Evolutionary conservation across 2,113 vertebrate species (phyloP), one percentile per base, ranked within the genome.

Genomic region (Lampris megalopsis): DNA sequence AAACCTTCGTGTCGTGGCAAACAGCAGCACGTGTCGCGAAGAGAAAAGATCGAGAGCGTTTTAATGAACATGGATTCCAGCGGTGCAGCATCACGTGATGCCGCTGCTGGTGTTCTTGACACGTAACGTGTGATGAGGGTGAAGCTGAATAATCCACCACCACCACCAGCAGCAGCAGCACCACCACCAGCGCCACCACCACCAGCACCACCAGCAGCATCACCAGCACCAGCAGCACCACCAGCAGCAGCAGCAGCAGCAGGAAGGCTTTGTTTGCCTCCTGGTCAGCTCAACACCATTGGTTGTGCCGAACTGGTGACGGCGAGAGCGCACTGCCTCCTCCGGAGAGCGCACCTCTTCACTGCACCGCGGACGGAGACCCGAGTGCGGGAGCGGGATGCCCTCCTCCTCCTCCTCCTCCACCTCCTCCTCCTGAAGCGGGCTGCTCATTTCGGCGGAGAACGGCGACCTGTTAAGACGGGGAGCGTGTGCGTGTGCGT

Each of bases 221-320:
- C n/a, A n/a, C 0, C 24, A 24, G 24, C 24, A 24, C 24, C 24
- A 24, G 24, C 24, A 24, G 24, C 24, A 24, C 24, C 24, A 24
- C 24, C 24, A 24, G 24, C 56, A 8, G n/a, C n/a, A n/a, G 9
- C 10, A 0, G 63, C 77, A 65, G 72, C 62, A 71, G 38, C 60
- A 65, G 38, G 47, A 13, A 63, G 45, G 64, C 38, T 73, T 35
- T 60, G 2, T 58, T 43, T 45, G 58, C 43, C 43, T 45, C 4
- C 43, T 45, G 7, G n/a, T 54, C 62, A 36, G 13, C 40, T 5
- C 54, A 36, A 57, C 43, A 63, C 50, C 38, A 85, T 89, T 91
- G 87, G 89, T 72, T 85, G 54, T n/a, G 84, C 86, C 73, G 81
- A 71, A 68, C 10, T 77, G 89, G 77, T 89, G 87, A 89, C 81